Evolutionary conservation across 2,888 invertebrate genomes (phyloP), one percentile per base, ranked within the genome.

Genomic region (Drosophila falleni): DNA sequence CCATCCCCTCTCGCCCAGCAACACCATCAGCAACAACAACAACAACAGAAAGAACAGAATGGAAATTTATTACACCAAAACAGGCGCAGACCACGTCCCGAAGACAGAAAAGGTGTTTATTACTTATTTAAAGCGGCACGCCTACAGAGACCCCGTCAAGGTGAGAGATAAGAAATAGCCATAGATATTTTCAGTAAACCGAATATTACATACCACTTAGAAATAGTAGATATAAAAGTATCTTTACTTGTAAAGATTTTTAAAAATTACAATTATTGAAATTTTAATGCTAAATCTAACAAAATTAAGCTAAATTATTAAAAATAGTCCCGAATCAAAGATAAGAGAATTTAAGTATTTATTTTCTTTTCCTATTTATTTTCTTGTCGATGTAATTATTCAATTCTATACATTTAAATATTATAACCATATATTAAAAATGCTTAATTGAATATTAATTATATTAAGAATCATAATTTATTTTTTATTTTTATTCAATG

Each of bases 41-140:
- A 29, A 6, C 29, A 29, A 29, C 8, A 29, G 29, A 56, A 61
- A 33, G 37, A 77, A 51, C 69, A 74, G 74, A 88, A 88, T 83
- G 69, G 42, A 86, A 88, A 84, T 88, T 82, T 84, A 84, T 86
- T 82, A 80, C 72, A 37, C 23, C 56, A 15, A 69, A 74, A 63
- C 73, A 72, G 77, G 80, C 59, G 41, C 55, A 63, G 56, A 49
- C 53, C 62, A 37, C 26, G 62, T 62, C 31, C 16, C 42, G 5
- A 11, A 29, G 49, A 29, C 71, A 68, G 44, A 47, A 55, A 75
- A 78, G 86, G 86, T 86, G 84, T 88, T 88, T 88, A 82, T 85
- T 82, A 85, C 89, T 88, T 88, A 85, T 88, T 85, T 85, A 85
- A 67, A 58, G 50, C 64, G 62, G 51, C 69, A 68, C 70, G 68